phyloP scores from a whole-genome alignment of 2,113 vertebrate species.

The Chelonoidis abingdonii region DNA sequence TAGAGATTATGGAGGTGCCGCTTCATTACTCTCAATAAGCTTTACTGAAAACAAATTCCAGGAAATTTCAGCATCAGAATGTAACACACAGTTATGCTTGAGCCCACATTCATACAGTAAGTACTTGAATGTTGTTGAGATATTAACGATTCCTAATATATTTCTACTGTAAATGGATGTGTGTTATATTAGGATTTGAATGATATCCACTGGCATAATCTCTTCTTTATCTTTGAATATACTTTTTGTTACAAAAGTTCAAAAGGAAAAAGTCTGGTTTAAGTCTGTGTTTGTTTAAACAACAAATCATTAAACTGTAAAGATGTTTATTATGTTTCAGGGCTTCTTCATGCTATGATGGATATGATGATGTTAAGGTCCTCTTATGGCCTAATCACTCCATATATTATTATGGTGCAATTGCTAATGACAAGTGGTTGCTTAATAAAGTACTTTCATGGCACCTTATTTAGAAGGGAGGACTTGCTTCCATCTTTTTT shows the following conservation, averaged over 20 bases:
- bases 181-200: conserved; percentile 8
- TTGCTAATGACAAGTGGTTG: conserved; percentile 48
- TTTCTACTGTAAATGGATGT: background rate
- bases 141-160: background rate
- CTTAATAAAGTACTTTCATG: conserved; percentile 46
- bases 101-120: background rate
- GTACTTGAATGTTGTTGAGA: conserved; percentile 17
- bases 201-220: conserved; percentile 17
- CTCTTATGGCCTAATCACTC: conserved; percentile 54
- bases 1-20: conserved; percentile 14
- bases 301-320: conserved; percentile 22
- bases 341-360: background rate
- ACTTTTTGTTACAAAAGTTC: conserved; percentile 27
- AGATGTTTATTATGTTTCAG: conserved; percentile 25
- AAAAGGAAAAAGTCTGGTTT: conserved; percentile 25
- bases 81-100: conserved; percentile 11
- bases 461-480: conserved; percentile 46
- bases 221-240: conserved; percentile 15
- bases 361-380: conserved; percentile 14
- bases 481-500: conserved; percentile 7
- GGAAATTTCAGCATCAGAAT: conserved; percentile 13
- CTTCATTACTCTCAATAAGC: conserved; percentile 42
- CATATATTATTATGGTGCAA: conserved; percentile 17
- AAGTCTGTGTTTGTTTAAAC: conserved; percentile 52
- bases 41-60: conserved; percentile 48